Conservation (phyloP, 2,797 vertebrate genomes). For the Manis crassicaudata region DNA sequence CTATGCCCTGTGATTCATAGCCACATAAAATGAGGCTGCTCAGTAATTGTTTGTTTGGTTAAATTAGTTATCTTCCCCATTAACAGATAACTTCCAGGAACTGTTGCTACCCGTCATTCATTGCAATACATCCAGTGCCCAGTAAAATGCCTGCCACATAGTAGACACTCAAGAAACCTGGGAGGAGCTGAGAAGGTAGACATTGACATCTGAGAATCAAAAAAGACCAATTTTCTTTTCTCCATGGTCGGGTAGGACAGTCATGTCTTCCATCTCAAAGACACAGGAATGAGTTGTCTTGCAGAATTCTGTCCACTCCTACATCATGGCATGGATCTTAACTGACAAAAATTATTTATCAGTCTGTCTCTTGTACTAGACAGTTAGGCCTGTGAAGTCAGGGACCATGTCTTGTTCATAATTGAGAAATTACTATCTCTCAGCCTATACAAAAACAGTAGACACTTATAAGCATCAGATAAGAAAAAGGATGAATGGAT, state of each 20-base stretch:
- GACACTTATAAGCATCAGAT: not conserved
- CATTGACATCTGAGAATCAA: not conserved
- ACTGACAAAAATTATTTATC: not conserved
- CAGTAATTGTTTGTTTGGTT: constrained; percentile 3
- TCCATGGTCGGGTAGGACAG: not conserved
- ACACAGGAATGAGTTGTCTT: not conserved
- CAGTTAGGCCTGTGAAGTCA: not conserved
- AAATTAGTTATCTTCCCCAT: not conserved
- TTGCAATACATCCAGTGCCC: not conserved
- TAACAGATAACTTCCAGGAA: not conserved
- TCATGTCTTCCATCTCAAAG: constrained; percentile 2
- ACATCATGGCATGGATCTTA: not conserved
- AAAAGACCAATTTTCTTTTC: not conserved
- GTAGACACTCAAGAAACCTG: not conserved
- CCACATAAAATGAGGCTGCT: not conserved
- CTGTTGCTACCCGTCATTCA: not conserved
- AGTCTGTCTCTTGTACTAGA: not conserved
- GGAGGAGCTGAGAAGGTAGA: not conserved
- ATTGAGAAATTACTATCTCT: not conserved
- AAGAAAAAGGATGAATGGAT: not conserved
- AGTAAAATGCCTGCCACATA: not conserved
- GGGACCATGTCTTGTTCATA: not conserved
- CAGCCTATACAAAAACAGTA: not conserved
- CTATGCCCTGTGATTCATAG: not conserved
- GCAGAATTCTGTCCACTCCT: not conserved